These are phyloP conservation scores for Eidolon helvum DNA, from an alignment of 2,113 vertebrate genomes.

Conservation along the genomic window DNA sequence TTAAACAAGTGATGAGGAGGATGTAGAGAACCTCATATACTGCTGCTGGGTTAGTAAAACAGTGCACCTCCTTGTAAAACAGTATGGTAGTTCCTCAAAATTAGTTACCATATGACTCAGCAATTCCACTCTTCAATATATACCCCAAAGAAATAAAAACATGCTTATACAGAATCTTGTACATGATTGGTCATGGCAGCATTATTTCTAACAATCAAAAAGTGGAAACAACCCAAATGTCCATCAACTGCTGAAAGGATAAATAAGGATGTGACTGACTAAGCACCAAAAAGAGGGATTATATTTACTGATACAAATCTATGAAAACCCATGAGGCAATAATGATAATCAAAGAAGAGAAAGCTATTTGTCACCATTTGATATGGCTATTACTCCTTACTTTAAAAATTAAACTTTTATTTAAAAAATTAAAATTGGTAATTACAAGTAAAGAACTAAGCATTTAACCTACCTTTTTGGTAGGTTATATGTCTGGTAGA, in stretches of 20 bases:
- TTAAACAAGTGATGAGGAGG: background rate
- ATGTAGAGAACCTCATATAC: background rate
- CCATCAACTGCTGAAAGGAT: background rate
- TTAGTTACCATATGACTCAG: background rate
- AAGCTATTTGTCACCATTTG: background rate
- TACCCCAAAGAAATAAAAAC: background rate
- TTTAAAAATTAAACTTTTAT: background rate
- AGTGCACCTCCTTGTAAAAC: background rate
- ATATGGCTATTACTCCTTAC: background rate
- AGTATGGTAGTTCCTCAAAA: background rate
- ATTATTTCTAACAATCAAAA: background rate
- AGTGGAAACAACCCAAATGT: background rate
- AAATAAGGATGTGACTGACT: background rate
- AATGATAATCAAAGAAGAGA: background rate
- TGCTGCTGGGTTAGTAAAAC: background rate
- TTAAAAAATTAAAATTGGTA: background rate
- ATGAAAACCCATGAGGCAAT: background rate
- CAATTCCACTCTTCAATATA: background rate
- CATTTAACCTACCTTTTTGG: background rate
- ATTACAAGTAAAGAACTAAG: background rate
- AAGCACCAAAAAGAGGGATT: background rate
- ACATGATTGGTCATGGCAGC: background rate
- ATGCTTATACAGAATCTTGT: background rate
- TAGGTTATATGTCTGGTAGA: background rate
- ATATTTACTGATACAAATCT: background rate